Evolutionary conservation across 2,797 vertebrate genomes (phyloP).

Genomic region (Acestrorhynchus altus): DNA sequence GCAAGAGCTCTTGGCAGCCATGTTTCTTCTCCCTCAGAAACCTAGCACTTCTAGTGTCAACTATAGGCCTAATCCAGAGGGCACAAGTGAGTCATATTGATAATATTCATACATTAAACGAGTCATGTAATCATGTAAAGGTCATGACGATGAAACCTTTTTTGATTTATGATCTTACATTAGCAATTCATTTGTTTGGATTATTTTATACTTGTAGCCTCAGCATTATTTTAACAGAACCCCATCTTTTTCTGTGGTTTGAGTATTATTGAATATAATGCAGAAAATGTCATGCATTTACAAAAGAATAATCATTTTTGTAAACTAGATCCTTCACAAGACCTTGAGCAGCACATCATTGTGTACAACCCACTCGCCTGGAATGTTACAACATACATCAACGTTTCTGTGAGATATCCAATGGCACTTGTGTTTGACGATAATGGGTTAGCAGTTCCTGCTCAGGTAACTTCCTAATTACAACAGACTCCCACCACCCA

Average conservation of each 20-base stretch:
- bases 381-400: constrained; percentile 85
- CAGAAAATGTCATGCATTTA: not conserved
- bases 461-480: constrained; percentile 78
- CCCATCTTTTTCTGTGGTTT: not conserved
- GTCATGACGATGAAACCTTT: too few species aligned
- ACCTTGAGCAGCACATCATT: constrained; percentile 75
- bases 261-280: not conserved
- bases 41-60: constrained; percentile 16
- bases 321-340: constrained; percentile 31
- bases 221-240: not conserved
- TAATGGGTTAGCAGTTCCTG: constrained; percentile 72
- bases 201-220: too few species aligned
- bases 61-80: constrained; percentile 9
- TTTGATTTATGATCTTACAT: not conserved
- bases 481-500: not conserved
- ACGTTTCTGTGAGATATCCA: constrained; percentile 72
- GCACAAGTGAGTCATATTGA: constrained; percentile 21
- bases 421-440: constrained; percentile 81
- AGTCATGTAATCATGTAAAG: too few species aligned
- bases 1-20: constrained; percentile 78
- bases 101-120: not conserved
- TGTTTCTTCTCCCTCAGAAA: constrained; percentile 61
- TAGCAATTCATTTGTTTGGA: too few species aligned
- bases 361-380: constrained; percentile 91
- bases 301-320: not conserved